Conservation (phyloP, 2,797 vertebrate genomes). For the Scolopax bukidnonensis region DNA sequence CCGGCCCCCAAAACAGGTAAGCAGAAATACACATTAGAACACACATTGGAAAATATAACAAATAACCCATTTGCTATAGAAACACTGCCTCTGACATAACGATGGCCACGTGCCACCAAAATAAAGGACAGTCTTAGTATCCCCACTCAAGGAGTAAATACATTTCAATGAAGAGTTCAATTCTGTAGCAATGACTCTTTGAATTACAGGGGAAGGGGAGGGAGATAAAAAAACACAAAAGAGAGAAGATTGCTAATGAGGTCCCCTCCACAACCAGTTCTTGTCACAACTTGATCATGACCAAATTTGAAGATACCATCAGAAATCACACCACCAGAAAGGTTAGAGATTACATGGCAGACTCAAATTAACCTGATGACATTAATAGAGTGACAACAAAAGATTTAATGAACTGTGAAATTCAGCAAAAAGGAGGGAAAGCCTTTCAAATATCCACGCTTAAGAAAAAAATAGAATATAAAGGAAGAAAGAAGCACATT, state of each 20-base stretch:
- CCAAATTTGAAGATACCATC: not conserved
- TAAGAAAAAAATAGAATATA: not conserved
- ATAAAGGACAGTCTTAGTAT: not conserved
- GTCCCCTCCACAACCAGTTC: not conserved
- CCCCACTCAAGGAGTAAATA: not conserved
- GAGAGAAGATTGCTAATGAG: not conserved
- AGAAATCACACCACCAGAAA: not conserved
- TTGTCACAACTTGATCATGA: not conserved
- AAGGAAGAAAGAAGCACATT: not conserved
- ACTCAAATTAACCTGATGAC: not conserved
- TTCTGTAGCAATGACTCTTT: not conserved
- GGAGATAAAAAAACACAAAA: not conserved
- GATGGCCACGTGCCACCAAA: not conserved
- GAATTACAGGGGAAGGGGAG: not conserved
- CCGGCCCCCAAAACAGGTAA: not conserved
- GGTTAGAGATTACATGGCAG: not conserved
- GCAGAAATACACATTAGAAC: not conserved
- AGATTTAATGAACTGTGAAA: slow-evolving; percentile 10
- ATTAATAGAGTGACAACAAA: not conserved
- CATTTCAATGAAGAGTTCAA: not conserved
- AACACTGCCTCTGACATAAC: not conserved
- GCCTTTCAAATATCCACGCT: not conserved
- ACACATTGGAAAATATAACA: not conserved
- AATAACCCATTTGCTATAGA: fast-evolving
- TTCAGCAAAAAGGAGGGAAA: not conserved